Evolutionary conservation across 2,113 vertebrate species (phyloP).

Genomic region (Cavia porcellus): DNA sequence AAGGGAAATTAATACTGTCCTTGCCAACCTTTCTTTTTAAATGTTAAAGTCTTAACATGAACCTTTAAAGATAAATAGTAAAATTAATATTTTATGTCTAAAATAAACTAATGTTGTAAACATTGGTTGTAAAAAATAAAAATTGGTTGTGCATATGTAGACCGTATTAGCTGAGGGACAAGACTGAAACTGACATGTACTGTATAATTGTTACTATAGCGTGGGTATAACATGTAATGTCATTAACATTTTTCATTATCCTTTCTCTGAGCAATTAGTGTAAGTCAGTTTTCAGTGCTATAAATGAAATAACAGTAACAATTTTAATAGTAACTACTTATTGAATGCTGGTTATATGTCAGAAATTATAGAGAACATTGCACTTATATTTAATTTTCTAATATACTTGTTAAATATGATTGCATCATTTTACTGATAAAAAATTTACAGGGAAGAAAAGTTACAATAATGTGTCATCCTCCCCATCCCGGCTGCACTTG

Average conservation of each 20-base stretch:
- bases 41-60: conserved; percentile 30
- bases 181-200: not conserved
- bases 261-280: not conserved
- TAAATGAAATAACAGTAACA: conserved; percentile 2
- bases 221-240: not conserved
- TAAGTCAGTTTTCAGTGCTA: not conserved
- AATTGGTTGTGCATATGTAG: not conserved
- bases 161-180: not conserved
- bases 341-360: not conserved
- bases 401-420: not conserved
- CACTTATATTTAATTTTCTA: not conserved
- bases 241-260: not conserved
- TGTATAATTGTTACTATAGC: not conserved
- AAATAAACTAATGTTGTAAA: not conserved
- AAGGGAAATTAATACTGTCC: conserved; percentile 48
- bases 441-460: not conserved
- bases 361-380: not conserved
- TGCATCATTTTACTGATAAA: not conserved
- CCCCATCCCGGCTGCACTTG: too few relatives aligned
- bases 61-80: not conserved
- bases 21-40: conserved; percentile 40
- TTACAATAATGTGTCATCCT: not conserved
- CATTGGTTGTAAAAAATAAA: not conserved
- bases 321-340: not conserved
- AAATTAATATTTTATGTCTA: not conserved